Evolutionary conservation across 1,140 invertebrate genomes (phyloP), one percentile per base, ranked within the genome.

Genomic region (Rhagoletis zephyria): DNA sequence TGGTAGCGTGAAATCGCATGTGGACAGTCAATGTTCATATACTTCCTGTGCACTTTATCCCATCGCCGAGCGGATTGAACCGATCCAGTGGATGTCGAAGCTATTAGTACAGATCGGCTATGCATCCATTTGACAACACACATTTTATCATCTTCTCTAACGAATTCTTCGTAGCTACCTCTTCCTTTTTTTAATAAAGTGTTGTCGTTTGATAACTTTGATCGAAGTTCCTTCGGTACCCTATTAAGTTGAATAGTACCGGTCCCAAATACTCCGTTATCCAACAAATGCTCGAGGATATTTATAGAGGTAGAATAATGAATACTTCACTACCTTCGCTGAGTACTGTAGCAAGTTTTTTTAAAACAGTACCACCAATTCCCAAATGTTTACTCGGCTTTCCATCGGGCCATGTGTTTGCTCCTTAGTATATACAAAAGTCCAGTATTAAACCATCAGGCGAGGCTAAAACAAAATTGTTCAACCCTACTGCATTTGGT

Each of bases 331-430:
- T 64, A 64, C 61, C n/a, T 19, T 63, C 61, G 19, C 16, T 63
- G 16, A 63, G 16, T 6, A n/a, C 16, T 19, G 14, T 19, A 64
- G 61, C 61, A 6, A 19, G 61, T 19, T n/a, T 64, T 19, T 64
- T 4, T 64, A 64, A 16, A 64, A 64, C 61, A 64, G 61, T 64
- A n/a, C 61, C 16, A 64, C 61, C 16, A 64, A 19, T 64, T 64
- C 61, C 16, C 61, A 64, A 64, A 4, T 64, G 16, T 3, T 4
- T 64, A 64, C 19, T 64, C 19, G 14, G 16, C 61, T 64, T 64
- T 64, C 14, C n/a, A 64, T 64, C 61, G 61, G 61, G 61, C n/a
- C 61, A 64, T 19, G 61, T 64, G n/a, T 64, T 64, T 64, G 61
- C 61, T 64, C 16, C 61, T 64, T 64, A 5, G 16, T 64, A 19